Evolutionary conservation across 2,113 vertebrate species (phyloP), one percentile per base, ranked within the genome.

Genomic region (Speoplatyrhinus poulsoni): DNA sequence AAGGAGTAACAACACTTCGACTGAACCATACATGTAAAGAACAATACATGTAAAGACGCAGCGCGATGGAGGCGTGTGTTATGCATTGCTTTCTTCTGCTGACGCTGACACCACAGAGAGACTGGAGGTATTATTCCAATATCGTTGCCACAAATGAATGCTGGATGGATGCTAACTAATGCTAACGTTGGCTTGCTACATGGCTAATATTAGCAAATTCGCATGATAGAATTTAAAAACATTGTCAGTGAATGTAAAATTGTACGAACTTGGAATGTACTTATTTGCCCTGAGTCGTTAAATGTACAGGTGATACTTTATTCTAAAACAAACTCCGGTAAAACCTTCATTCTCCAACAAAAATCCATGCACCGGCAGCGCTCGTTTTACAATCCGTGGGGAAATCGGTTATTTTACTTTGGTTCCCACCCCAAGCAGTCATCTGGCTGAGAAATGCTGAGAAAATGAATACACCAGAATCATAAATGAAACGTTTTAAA

Each of bases 271-370:
- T 16, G 10, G 1, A 17, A 32, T 3, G 12, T 26, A 2, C 1
- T 55, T 46, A 10, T 41, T 1, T 33, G 75, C 61, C 46, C 56
- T 48, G 1, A 3, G 8, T 3, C 4, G n/a, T 54, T 55, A 59
- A 12, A 12, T 32, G 10, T 49, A 52, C 36, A 32, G 11, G 12
- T n/a, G 17, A 9, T 54, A 49, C 4, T 60, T 50, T 60, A 19
- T 13, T 60, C 33, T 11, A 16, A 4, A 15, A 1, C 36, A 62
- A 85, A 86, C 83, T 85, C 85, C 58, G 80, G 61, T 79, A 86
- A 83, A 86, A 75, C 41, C 46, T 60, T 80, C 68, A 13, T 71
- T 59, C 82, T 65, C 74, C 79, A 80, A 71, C 67, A 9, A 36
- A 65, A 69, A 61, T 54, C 4, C 2, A 12, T 36, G 3, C 33